A percentile compares a stretch with the other conserved stretches of the same genome.
phyloP scores from a whole-genome alignment of 2,797 vertebrate genomes.

The Rachycentron canadum region DNA sequence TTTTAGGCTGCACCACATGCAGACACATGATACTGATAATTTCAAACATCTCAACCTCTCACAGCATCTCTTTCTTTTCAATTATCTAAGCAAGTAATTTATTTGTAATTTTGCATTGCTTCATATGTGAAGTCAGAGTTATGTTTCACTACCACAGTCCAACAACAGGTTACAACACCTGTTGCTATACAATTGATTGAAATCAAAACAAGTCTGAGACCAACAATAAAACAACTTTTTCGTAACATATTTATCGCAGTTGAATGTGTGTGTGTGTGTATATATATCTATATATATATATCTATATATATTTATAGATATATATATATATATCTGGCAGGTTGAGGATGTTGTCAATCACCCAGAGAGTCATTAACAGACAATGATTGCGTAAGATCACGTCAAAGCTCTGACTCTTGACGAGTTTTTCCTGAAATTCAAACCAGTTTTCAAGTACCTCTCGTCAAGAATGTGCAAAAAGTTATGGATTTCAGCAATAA shows the following conservation, averaged over 20 bases:
- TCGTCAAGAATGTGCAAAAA: background rate
- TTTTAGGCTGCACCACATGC: background rate
- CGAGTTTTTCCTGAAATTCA: background rate
- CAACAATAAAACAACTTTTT: background rate
- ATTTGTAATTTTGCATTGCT: slow-evolving; percentile 3
- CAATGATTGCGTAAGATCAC: background rate
- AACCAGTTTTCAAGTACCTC: background rate
- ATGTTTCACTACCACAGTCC: background rate
- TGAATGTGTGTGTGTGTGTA: too few species aligned
- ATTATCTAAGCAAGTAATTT: background rate
- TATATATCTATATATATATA: too few species aligned
- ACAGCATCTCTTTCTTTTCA: slow-evolving; percentile 2
- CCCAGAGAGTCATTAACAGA: background rate
- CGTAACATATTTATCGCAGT: background rate
- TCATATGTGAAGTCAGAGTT: background rate
- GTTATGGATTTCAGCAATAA: background rate
- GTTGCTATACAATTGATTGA: background rate
- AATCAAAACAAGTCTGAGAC: background rate
- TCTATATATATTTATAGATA: too few species aligned
- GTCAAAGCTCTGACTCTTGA: background rate
- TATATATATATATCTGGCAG: background rate
- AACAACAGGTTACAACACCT: background rate
- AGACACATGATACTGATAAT: background rate
- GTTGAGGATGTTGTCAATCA: background rate
- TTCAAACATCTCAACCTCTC: background rate